Conservation (phyloP, 2,113 vertebrate genomes). For the Sorex fumeus region DNA sequence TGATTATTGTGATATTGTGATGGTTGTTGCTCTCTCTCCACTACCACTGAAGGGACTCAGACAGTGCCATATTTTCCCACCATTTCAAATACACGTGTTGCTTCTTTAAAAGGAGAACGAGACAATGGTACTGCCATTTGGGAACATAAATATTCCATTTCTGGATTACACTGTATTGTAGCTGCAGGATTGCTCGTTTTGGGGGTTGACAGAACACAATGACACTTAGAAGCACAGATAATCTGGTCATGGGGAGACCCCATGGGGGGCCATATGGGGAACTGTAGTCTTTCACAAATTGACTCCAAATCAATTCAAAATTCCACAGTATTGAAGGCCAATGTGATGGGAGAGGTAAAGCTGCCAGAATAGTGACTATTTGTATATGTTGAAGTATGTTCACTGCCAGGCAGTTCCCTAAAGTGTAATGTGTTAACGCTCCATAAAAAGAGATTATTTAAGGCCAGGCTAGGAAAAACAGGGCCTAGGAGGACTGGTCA, state of each 20-base stretch:
- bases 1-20: no score
- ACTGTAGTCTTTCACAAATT: background rate
- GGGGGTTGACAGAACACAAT: background rate
- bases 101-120: no score
- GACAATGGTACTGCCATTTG: background rate
- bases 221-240: background rate
- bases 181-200: background rate
- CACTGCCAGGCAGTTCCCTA: background rate
- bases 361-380: background rate
- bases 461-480: no score
- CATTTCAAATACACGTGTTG: no score
- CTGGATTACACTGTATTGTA: background rate
- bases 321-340: background rate
- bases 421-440: accelerated
- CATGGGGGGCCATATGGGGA: no score
- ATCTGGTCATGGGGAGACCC: background rate
- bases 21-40: no score
- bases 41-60: no score
- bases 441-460: background rate
- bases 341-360: background rate
- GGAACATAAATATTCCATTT: background rate
- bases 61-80: no score
- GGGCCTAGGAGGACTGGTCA: no score
- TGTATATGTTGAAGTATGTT: background rate
- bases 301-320: background rate